Percentiles rank a stretch among this genome's conserved stretches.
phyloP scores from a whole-genome alignment of 30 jellyfish, hydroid and myxozoan species.

The Aurelia coerulea region DNA sequence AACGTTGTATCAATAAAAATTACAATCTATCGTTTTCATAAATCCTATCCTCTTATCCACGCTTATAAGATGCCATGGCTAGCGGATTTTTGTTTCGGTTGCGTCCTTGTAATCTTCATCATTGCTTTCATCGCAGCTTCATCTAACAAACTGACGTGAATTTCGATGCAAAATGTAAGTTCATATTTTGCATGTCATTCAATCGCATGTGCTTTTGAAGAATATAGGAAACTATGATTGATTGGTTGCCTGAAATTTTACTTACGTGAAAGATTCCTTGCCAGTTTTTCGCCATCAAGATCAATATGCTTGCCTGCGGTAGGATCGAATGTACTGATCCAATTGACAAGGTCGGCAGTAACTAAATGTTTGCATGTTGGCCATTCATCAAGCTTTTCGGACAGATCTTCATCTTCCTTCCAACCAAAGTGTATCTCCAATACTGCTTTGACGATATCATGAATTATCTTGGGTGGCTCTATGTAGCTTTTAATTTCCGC shows the following conservation, averaged over 20 bases:
- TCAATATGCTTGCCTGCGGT: slow-evolving; percentile 65
- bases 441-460: slow-evolving; percentile 88
- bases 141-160: no score
- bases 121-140: no score
- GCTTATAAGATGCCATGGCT: no score
- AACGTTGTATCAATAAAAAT: no score
- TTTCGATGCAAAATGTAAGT: no score
- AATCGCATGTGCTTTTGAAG: no score
- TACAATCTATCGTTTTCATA: no score
- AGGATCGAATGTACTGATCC: slow-evolving; percentile 94
- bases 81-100: no score
- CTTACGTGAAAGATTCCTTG: slow-evolving; percentile 69
- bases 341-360: slow-evolving; percentile 72
- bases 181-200: no score
- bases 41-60: no score
- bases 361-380: slow-evolving; percentile 76
- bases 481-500: slow-evolving; percentile 92
- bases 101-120: no score
- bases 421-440: slow-evolving; percentile 75
- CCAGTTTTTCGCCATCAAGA: slow-evolving; percentile 77
- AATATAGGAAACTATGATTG: no score
- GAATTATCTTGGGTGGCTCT: slow-evolving; percentile 95
- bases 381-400: slow-evolving; percentile 85
- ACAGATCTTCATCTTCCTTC: slow-evolving; percentile 64
- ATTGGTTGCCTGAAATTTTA: neutral